These are phyloP conservation scores for Caenorhabditis sinica DNA, from an alignment of 2,888 invertebrate species.

Conservation along the genomic window DNA sequence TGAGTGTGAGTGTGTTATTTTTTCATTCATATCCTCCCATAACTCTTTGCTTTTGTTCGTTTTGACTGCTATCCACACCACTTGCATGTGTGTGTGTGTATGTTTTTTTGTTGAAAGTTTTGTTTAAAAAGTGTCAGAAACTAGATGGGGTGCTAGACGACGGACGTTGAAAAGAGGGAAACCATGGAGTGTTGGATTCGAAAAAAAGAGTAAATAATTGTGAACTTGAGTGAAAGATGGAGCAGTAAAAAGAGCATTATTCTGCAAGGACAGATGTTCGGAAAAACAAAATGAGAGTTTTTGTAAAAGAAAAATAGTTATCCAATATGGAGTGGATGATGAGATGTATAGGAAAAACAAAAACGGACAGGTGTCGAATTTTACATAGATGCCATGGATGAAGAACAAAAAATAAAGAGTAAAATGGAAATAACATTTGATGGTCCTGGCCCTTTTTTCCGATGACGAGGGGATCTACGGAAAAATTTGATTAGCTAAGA, in stretches of 20 bases:
- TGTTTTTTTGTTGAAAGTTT: conserved; percentile 33
- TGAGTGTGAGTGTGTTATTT: conserved; percentile 21
- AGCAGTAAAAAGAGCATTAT: background rate
- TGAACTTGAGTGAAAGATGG: background rate
- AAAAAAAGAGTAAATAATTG: conserved; percentile 27
- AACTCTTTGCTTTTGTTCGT: conserved; percentile 53
- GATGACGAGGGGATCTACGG: conserved; percentile 28
- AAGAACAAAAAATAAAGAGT: conserved; percentile 1
- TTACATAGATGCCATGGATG: conserved; percentile 4
- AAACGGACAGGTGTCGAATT: conserved; percentile 53
- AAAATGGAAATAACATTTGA: conserved; percentile 1
- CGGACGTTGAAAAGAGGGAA: background rate
- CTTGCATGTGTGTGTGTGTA: conserved; percentile 46
- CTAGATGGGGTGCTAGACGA: conserved; percentile 18
- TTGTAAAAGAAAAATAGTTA: conserved; percentile 6
- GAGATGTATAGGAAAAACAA: conserved; percentile 9
- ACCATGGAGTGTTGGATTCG: background rate
- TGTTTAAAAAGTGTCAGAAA: conserved; percentile 53
- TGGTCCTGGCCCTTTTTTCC: background rate
- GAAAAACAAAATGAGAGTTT: background rate
- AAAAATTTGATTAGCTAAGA: conserved; percentile 53
- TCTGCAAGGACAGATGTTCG: background rate
- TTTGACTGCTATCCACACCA: conserved; percentile 24
- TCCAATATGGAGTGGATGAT: conserved; percentile 1
- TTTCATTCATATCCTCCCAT: conserved; percentile 48